phyloP scores from a whole-genome alignment of 2,113 vertebrate species.

The Aspidoscelis tigris region DNA sequence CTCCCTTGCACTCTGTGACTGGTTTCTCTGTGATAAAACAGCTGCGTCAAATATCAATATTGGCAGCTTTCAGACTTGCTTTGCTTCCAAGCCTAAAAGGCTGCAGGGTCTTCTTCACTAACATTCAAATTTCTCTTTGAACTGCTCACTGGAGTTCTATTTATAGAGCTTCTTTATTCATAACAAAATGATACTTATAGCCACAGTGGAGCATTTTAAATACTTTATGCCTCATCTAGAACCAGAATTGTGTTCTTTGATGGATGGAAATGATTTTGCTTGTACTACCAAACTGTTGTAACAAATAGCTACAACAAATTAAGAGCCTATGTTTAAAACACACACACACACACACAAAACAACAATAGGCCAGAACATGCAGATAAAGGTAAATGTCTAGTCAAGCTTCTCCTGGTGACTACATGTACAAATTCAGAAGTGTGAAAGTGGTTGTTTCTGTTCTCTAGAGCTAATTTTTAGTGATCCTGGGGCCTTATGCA shows the following conservation, averaged over 20 bases:
- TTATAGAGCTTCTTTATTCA: conserved; percentile 54
- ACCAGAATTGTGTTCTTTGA: conserved; percentile 52
- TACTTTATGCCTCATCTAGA: conserved; percentile 60
- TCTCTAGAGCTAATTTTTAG: no score
- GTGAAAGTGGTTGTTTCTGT: no score
- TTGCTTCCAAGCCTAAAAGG: conserved; percentile 34
- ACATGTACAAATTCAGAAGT: no score
- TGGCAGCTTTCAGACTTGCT: not conserved
- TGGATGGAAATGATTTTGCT: conserved; percentile 26
- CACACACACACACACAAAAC: not conserved
- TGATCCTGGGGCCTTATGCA: no score
- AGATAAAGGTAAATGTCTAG: no score
- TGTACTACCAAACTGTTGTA: conserved; percentile 29
- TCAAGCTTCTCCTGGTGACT: no score
- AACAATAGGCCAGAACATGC: not conserved
- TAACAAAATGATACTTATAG: conserved; percentile 55
- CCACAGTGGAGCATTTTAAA: conserved; percentile 54
- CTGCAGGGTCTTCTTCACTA: conserved; percentile 7
- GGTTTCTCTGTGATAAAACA: conserved; percentile 54
- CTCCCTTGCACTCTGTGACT: conserved; percentile 11
- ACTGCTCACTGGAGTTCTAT: conserved; percentile 48
- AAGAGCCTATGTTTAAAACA: conserved; percentile 21
- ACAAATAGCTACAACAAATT: conserved; percentile 26
- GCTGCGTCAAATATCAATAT: conserved; percentile 46
- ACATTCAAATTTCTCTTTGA: conserved; percentile 53